A percentile compares a stretch with the other conserved stretches of the same genome.
phyloP scores from a whole-genome alignment of 2,888 invertebrate genomes.

The Habrosyne pyritoides region DNA sequence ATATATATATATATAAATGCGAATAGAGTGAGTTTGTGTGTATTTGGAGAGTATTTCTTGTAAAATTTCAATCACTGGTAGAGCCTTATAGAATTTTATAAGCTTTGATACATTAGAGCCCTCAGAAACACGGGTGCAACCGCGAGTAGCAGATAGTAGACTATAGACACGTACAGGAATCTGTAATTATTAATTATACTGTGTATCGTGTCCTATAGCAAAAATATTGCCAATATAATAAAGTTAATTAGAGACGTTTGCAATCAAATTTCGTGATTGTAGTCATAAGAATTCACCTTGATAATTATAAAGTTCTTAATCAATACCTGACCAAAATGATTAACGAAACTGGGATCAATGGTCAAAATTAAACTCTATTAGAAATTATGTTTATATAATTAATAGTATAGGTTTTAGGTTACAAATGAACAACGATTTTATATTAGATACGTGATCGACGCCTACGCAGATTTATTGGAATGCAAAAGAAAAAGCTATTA shows the following conservation, averaged over 20 bases:
- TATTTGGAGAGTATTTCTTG: no score
- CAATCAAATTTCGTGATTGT: not conserved
- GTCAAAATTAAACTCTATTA: not conserved
- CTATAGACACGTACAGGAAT: no score
- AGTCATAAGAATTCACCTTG: not conserved
- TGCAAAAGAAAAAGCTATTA: not conserved
- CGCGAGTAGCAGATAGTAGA: no score
- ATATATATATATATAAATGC: no score
- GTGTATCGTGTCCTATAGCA: not conserved
- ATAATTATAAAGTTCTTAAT: not conserved
- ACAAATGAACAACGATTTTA: not conserved
- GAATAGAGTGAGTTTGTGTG: no score
- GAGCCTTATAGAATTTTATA: no score
- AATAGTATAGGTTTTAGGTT: not conserved
- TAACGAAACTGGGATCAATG: conserved; percentile 8
- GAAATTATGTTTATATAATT: not conserved
- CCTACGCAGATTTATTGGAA: not conserved
- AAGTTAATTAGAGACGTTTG: not conserved
- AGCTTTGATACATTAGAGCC: no score
- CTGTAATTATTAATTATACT: no score
- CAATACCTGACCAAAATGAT: conserved; percentile 8
- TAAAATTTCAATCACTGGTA: no score
- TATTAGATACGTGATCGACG: not conserved
- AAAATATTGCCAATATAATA: not conserved
- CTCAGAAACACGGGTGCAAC: no score